phyloP scores from a whole-genome alignment of 2,888 invertebrate species.

The Saturnia pavonia region DNA sequence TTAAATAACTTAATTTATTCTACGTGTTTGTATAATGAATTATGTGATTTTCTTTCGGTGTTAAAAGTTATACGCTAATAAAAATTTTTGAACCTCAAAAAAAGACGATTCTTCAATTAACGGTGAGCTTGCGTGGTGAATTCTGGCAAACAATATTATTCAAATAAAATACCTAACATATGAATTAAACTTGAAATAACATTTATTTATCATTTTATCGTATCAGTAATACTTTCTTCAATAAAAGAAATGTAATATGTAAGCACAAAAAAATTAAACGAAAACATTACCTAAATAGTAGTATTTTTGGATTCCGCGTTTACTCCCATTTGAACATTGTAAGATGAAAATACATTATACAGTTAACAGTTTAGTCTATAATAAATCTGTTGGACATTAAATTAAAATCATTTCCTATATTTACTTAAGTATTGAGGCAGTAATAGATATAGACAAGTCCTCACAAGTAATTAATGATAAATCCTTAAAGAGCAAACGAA shows the following conservation, averaged over 20 bases:
- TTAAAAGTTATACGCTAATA: too few relatives aligned
- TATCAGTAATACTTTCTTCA: not conserved
- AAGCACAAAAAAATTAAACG: not conserved
- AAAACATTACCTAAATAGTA: not conserved
- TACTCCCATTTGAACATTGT: not conserved
- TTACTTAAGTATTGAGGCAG: conserved; percentile 9
- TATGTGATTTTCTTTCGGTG: too few relatives aligned
- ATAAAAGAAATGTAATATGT: too few relatives aligned
- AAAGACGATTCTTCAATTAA: too few relatives aligned
- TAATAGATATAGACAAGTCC: conserved; percentile 30
- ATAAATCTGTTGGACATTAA: not conserved
- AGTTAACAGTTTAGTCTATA: not conserved
- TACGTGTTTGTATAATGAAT: too few relatives aligned
- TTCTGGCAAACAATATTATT: too few relatives aligned
- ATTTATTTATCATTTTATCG: not conserved
- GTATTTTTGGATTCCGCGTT: not conserved
- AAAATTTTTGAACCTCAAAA: too few relatives aligned
- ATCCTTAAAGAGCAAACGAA: conserved; percentile 36
- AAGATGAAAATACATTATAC: not conserved
- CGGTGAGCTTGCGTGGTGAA: too few relatives aligned
- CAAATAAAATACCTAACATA: too few relatives aligned
- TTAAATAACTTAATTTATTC: too few relatives aligned
- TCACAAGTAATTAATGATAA: conserved; percentile 28
- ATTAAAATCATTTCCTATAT: conserved; percentile 1
- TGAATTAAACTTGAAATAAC: too few relatives aligned